Base-by-base conservation (phyloP, 2,113 vertebrate species). In the Nycticorax nycticorax region DNA sequence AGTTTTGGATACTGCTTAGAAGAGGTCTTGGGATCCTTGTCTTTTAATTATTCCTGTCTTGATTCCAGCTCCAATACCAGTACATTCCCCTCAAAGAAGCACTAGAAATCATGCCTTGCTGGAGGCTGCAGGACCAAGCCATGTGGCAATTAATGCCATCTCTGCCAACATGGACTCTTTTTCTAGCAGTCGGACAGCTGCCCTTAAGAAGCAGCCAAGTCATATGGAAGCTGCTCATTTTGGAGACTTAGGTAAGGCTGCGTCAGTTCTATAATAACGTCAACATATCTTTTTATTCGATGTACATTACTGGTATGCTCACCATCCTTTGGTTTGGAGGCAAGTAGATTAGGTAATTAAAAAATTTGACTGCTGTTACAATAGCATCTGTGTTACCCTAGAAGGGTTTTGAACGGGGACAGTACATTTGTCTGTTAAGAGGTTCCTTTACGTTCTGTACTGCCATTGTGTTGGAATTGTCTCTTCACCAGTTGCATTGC, bases 131-230 rank as follows among this genome's bases (percentile, higher is more conserved):
- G 99, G 99, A 98, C 99, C 99, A 96, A 99, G 99, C 98, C 99
- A 99, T 93, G 99, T 99, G 98, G 99, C 99, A 57, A 99, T 99
- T 97, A 99, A 98, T 63, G 99, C 99, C 98, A 99, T 99, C 98
- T 99, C 99, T 24, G 99, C 99, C 97, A 99, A 99, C 98, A 99
- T 99, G 99, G 99, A 99, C 97, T 99, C 99, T 23, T 99, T 99
- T 22, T 99, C 99, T 48, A 99, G 99, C 33, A 99, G 99, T 71
- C 99, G 99, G 87, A 99, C 99, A 2, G 99, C 99, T 87, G 99
- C 99, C 66, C 99, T 99, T 95, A 99, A 99, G 97, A 99, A 99
- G 93, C 99, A 99, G 97, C 99, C 99, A 4, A 99, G 98, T 89
- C 99, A 99, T 98, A 99, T 99, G 99, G 99, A 99, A 96, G 99